phyloP scores from a whole-genome alignment of 2,113 vertebrate species.

The Quiscalus mexicanus region DNA sequence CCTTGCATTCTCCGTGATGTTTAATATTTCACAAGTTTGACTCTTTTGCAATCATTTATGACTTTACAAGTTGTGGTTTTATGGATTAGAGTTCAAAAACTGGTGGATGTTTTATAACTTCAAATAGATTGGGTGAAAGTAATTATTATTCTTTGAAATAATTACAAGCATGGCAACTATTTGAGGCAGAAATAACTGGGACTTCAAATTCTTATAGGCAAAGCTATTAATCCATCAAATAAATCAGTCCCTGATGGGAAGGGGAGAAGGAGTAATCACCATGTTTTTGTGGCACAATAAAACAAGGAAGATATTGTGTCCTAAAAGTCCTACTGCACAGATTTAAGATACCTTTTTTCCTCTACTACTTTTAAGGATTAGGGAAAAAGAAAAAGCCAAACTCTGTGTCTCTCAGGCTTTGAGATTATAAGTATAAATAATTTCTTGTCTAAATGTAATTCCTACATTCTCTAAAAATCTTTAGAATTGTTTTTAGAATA shows the following conservation, averaged over 20 bases:
- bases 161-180: constrained; percentile 18
- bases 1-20: background rate
- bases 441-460: background rate
- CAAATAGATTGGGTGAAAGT: constrained; percentile 16
- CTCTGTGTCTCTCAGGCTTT: background rate
- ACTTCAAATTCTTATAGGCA: constrained; percentile 24
- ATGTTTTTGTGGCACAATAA: background rate
- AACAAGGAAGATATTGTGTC: background rate
- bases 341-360: background rate
- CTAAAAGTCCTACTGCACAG: background rate
- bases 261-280: background rate
- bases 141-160: constrained; percentile 44
- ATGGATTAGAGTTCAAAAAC: constrained; percentile 1
- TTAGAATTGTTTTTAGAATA: background rate
- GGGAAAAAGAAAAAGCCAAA: background rate
- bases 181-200: constrained; percentile 7
- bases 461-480: background rate
- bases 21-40: constrained; percentile 19
- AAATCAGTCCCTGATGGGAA: constrained; percentile 23
- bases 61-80: background rate
- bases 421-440: background rate
- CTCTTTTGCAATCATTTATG: background rate
- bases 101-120: background rate
- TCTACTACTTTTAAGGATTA: background rate
- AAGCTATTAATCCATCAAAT: constrained; percentile 3